A percentile compares a stretch with the other conserved stretches of the same genome.
Conservation (phyloP, 2,797 vertebrate species). For the Rhinichthys osculus region DNA sequence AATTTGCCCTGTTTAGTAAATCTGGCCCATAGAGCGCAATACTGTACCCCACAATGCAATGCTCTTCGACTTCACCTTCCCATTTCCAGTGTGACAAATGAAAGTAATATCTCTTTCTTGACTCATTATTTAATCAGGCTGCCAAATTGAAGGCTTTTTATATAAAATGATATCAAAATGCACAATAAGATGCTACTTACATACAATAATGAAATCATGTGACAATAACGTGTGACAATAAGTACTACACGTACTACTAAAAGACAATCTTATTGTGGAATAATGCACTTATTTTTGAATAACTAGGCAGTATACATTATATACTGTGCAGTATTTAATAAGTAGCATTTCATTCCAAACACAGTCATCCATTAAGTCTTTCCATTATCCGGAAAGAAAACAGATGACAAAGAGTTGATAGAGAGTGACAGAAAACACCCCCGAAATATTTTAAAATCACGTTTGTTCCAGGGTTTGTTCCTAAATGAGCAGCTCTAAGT, state of each 20-base stretch:
- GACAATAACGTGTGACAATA: neutral
- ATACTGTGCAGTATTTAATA: neutral
- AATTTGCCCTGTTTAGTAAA: no score
- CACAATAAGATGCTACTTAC: neutral
- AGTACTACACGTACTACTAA: neutral
- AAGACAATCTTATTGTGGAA: neutral
- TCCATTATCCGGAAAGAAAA: neutral
- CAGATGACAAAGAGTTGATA: neutral
- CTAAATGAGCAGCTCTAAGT: conserved; percentile 24
- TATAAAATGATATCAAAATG: conserved; percentile 1
- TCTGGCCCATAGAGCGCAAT: neutral
- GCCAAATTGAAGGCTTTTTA: neutral
- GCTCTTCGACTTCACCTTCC: neutral
- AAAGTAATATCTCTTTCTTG: neutral
- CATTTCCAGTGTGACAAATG: neutral
- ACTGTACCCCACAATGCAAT: neutral
- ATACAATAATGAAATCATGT: neutral
- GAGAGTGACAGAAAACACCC: neutral
- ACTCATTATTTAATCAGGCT: neutral
- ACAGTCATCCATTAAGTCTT: neutral
- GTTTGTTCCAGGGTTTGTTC: conserved; percentile 25
- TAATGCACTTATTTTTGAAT: neutral
- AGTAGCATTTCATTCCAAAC: neutral
- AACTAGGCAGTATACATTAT: neutral
- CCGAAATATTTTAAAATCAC: neutral